Evolutionary conservation across 2,797 vertebrate genomes (phyloP).

Genomic region (Sarcophilus harrisii): DNA sequence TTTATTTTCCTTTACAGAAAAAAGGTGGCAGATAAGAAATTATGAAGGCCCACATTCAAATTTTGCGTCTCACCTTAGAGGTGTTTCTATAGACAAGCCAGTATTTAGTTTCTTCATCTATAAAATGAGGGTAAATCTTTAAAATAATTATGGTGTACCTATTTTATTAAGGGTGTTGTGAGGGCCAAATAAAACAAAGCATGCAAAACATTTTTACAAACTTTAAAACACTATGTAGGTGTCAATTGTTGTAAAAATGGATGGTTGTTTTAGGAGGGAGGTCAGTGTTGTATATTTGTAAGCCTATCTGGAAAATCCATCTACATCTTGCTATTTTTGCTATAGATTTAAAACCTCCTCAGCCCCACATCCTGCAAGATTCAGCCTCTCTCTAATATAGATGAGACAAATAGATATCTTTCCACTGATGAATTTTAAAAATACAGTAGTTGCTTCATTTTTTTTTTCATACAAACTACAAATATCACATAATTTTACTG

Average conservation of each 20-base stretch:
- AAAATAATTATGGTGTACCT: neutral
- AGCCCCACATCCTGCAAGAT: neutral
- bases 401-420: neutral
- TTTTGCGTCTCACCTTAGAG: neutral
- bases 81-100: neutral
- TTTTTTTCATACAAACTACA: slow-evolving; percentile 34
- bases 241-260: slow-evolving; percentile 22
- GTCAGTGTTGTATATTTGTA: neutral
- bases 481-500: slow-evolving; percentile 45
- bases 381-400: slow-evolving; percentile 12
- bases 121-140: neutral
- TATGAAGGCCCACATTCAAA: neutral
- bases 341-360: slow-evolving; percentile 11
- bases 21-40: too few relatives aligned
- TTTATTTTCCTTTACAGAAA: neutral
- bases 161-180: neutral
- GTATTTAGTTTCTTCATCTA: neutral
- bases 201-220: neutral
- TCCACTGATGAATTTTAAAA: slow-evolving; percentile 26
- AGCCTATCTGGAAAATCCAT: neutral
- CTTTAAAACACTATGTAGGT: neutral
- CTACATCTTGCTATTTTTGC: slow-evolving; percentile 6
- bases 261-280: neutral
- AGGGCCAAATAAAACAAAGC: neutral
- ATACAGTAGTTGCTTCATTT: slow-evolving; percentile 26